Percentiles rank a stretch among this genome's conserved stretches.
Evolutionary conservation across 2,888 invertebrate genomes (phyloP).

Genomic region (Diogma glabrata): DNA sequence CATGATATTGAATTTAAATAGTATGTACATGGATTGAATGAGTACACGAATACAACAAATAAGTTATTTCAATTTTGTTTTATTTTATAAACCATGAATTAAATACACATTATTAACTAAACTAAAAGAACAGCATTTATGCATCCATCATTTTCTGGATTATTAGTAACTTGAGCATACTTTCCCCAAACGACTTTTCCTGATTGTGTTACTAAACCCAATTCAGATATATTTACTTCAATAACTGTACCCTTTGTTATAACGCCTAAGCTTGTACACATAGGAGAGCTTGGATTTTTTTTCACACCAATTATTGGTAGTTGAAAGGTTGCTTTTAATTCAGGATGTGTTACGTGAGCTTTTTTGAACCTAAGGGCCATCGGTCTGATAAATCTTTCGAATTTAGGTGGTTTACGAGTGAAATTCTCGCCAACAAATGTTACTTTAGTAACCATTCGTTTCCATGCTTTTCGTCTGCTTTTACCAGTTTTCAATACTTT

Average conservation of each 20-base stretch:
- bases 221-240: conserved; percentile 95
- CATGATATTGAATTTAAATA: background rate
- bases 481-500: conserved; percentile 87
- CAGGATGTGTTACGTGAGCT: conserved; percentile 98
- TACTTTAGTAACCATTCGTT: conserved; percentile 98
- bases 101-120: conserved; percentile 35
- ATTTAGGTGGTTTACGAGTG: conserved; percentile 98
- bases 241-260: conserved; percentile 98
- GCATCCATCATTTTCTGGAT: conserved; percentile 99
- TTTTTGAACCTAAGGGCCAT: conserved; percentile 95
- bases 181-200: conserved; percentile 99
- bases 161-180: conserved; percentile 98
- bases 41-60: background rate
- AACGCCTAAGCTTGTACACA: conserved; percentile 95
- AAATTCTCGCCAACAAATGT: conserved; percentile 97
- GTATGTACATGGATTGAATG: too few relatives aligned
- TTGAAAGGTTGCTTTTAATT: conserved; percentile 94
- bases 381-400: conserved; percentile 94
- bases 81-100: conserved; percentile 15
- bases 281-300: conserved; percentile 94
- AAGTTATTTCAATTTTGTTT: conserved; percentile 1
- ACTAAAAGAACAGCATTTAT: conserved; percentile 97
- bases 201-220: conserved; percentile 95
- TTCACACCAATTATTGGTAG: conserved; percentile 98
- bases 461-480: conserved; percentile 92